Conservation (phyloP, 2,888 invertebrate species). For the Nomada goodeniana region DNA sequence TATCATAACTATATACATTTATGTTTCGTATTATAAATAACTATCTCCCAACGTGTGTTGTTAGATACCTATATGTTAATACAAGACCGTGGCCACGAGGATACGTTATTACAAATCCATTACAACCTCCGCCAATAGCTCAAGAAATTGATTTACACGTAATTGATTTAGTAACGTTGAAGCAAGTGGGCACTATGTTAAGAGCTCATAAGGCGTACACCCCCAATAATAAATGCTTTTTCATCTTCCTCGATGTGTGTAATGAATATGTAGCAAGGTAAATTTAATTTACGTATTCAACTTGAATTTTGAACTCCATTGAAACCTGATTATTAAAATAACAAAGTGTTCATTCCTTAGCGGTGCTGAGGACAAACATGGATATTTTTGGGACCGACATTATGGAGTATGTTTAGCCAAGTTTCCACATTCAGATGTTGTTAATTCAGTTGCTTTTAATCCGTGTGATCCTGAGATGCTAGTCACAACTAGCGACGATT, state of each 20-base stretch:
- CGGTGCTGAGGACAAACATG: constrained; percentile 93
- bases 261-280: constrained; percentile 94
- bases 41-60: constrained; percentile 57
- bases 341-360: constrained; percentile 82
- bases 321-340: constrained; percentile 21
- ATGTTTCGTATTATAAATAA: background rate
- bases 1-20: constrained; percentile 2
- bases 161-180: constrained; percentile 91
- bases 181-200: constrained; percentile 91
- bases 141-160: constrained; percentile 95
- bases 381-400: constrained; percentile 94
- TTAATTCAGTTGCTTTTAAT: constrained; percentile 94
- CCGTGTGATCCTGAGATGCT: constrained; percentile 92
- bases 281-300: constrained; percentile 59
- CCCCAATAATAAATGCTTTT: constrained; percentile 93
- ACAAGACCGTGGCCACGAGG: constrained; percentile 93
- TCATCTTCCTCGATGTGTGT: constrained; percentile 93
- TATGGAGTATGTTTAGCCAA: constrained; percentile 91
- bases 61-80: constrained; percentile 92
- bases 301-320: constrained; percentile 8
- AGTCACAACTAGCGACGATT: constrained; percentile 93
- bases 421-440: constrained; percentile 91
- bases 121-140: constrained; percentile 93
- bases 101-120: constrained; percentile 90
- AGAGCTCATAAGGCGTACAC: constrained; percentile 93